Evolutionary conservation across 64 coral and sea anemone species (phyloP).

Genomic region (Platygyra sinensis): DNA sequence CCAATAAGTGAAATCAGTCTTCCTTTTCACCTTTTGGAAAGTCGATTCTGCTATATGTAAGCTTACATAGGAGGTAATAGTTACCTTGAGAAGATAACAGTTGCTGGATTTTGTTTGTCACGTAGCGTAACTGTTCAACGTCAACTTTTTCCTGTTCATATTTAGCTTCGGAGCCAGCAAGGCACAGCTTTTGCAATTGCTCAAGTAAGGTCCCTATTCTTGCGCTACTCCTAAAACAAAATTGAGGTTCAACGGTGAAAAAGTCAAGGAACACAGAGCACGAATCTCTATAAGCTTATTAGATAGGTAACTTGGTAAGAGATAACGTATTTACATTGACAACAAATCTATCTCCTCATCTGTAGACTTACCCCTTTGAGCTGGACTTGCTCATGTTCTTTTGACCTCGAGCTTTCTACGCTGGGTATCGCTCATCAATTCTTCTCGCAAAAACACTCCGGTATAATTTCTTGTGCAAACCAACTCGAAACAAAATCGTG

Average conservation of each 20-base stretch:
- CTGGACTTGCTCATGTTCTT: slow-evolving; percentile 72
- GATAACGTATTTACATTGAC: neutral
- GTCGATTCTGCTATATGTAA: no score
- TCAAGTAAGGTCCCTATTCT: slow-evolving; percentile 83
- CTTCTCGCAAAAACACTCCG: neutral
- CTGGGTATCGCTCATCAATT: slow-evolving; percentile 19
- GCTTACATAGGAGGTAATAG: neutral
- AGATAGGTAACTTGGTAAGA: neutral
- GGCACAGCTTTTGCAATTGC: slow-evolving; percentile 85
- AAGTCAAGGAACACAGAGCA: neutral
- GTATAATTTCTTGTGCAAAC: neutral
- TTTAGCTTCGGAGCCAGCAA: slow-evolving; percentile 70
- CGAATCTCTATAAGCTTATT: neutral
- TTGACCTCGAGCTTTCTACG: neutral
- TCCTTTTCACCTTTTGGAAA: no score
- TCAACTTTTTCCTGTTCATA: slow-evolving; percentile 81
- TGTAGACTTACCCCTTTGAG: slow-evolving; percentile 64
- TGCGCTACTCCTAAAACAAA: slow-evolving; percentile 44
- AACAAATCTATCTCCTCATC: neutral
- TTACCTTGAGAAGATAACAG: slow-evolving; percentile 90
- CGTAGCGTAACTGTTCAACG: slow-evolving; percentile 83
- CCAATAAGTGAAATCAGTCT: no score
- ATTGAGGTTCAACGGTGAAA: neutral
- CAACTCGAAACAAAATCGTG: neutral
- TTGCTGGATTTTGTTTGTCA: slow-evolving; percentile 93